Conservation (phyloP, 2,797 vertebrate species). For the Chelon labrosus region DNA sequence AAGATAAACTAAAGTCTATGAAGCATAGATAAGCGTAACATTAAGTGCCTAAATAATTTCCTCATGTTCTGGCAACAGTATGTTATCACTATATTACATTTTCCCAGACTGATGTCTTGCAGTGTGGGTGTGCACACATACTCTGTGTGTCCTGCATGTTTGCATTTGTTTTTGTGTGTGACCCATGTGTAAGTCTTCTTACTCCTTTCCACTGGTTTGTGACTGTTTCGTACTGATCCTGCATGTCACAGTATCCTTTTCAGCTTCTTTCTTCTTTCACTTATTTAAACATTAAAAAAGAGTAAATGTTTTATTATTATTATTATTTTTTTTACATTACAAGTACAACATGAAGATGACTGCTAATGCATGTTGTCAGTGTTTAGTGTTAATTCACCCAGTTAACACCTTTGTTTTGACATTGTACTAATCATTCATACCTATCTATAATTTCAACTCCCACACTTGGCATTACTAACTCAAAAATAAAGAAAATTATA, state of each 20-base stretch:
- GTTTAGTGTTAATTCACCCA: not conserved
- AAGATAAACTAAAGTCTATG: not conserved
- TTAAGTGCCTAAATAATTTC: no score
- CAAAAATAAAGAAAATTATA: constrained; percentile 1
- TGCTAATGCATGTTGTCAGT: constrained; percentile 4
- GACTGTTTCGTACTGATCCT: not conserved
- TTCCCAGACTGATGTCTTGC: not conserved
- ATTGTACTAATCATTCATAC: constrained; percentile 11
- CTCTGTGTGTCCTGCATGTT: constrained; percentile 21
- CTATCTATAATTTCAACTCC: not conserved
- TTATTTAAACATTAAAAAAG: not conserved
- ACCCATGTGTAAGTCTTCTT: not conserved
- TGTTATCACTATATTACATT: no score
- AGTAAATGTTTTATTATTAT: not conserved
- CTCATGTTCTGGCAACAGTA: no score
- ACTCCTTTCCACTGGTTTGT: not conserved
- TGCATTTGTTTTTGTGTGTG: not conserved
- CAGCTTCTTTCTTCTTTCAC: not conserved
- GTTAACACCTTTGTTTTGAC: constrained; percentile 6
- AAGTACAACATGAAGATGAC: not conserved
- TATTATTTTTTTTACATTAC: not conserved
- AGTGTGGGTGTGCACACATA: not conserved
- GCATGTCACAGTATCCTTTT: not conserved
- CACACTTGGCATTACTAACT: not conserved
- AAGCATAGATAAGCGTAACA: no score